A percentile compares a stretch with the other conserved stretches of the same genome.
Conservation (phyloP, 2,797 vertebrate genomes). For the Hypotaenidia okinawae region DNA sequence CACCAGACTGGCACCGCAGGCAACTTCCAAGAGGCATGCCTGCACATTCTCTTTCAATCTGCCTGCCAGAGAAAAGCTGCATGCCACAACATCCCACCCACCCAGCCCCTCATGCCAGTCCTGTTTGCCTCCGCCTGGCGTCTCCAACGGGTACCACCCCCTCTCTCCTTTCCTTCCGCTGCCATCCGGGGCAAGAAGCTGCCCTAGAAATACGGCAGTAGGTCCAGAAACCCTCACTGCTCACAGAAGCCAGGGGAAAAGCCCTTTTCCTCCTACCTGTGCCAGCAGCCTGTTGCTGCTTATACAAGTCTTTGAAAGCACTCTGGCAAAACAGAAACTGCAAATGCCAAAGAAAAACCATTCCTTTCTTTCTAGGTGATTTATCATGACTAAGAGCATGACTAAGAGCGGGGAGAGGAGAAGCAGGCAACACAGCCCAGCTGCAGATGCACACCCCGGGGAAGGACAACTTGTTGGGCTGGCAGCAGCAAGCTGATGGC, state of each 20-base stretch:
- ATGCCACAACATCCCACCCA: not conserved
- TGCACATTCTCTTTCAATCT: not conserved
- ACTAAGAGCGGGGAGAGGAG: not conserved
- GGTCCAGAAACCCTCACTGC: not conserved
- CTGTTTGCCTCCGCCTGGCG: not conserved
- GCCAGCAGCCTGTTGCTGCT: not conserved
- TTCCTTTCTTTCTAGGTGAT: not conserved
- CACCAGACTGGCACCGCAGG: not conserved
- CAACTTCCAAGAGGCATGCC: not conserved
- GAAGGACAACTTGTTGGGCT: no score
- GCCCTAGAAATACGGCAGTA: no score
- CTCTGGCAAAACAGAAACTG: not conserved
- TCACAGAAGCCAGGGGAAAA: not conserved
- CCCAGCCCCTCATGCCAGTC: not conserved
- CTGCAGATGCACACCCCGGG: no score
- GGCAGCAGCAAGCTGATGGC: no score
- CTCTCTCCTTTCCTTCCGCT: no score
- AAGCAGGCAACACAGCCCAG: no score
- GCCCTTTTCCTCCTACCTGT: not conserved
- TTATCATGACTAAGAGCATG: not conserved
- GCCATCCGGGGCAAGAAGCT: no score
- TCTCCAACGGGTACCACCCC: no score
- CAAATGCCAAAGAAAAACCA: not conserved
- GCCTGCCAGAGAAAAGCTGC: not conserved
- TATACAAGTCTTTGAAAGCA: not conserved